Base-by-base conservation (phyloP, 2,113 vertebrate genomes). In the Brachionichthys hirsutus region DNA sequence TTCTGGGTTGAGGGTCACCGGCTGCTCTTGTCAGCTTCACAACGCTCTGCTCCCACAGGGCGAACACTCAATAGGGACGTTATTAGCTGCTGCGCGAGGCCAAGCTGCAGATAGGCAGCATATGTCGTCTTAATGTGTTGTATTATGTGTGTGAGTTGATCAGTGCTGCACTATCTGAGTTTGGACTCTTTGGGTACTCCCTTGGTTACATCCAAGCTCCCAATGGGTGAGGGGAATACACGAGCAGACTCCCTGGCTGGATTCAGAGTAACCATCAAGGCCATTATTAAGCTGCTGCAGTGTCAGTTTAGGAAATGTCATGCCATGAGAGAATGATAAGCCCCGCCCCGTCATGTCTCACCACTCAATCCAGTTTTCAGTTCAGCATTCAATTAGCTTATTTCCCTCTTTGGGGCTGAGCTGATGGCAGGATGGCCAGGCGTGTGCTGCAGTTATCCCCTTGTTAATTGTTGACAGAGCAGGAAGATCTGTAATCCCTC, bases 1-100 rank as follows among this genome's bases (percentile, higher is more conserved):
- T 77, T 56, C 12, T 65, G 78, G 81, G 72, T 70, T 42, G 45
- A 59, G 66, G 80, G 84, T 82, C 75, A 85, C 77, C 76, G 68
- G 74, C 78, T 77, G 76, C 54, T 85, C 73, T 62, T 78, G 80
- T 86, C 80, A 65, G 62, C 69, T 80, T 74, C 68, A 59, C 59
- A 56, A 62, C 72, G 8, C 85, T 71, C 4, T 58, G 61, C 12
- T 58, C 71, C 68, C 17, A 22, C 67, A 55, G 67, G 66, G 65
- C 54, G 42, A 54, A 59, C 49, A 65, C 35, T 50, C 68, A 56
- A 77, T 80, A 66, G 75, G 71, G 60, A 83, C 66, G 82, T 80
- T 57, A 78, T 74, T 43, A 66, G 35, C 30, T 16, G 42, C 36
- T 36, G 17, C 17, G 53, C 63, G 48, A 59, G 69, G 54, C 60